These are phyloP conservation scores for Strix uralensis DNA, from an alignment of 2,113 vertebrate genomes.

Conservation along the genomic window DNA sequence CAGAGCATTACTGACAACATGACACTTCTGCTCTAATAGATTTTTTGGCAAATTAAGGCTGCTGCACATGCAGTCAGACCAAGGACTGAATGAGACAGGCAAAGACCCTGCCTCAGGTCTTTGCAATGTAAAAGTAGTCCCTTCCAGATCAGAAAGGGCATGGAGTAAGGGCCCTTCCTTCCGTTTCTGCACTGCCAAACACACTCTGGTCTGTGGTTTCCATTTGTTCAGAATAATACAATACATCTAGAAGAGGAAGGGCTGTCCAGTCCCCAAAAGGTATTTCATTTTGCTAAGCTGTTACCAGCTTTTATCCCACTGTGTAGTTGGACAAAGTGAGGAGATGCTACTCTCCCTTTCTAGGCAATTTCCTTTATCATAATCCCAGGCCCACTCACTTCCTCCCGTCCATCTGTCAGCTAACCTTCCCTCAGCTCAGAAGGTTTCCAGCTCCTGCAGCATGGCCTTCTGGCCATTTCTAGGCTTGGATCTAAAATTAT, in stretches of 20 bases:
- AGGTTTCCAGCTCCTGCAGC: constrained; percentile 39
- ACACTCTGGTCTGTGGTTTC: not conserved
- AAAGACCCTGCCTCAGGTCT: not conserved
- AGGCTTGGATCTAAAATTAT: not conserved
- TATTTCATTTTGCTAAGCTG: not conserved
- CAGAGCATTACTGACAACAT: not conserved
- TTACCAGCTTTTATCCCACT: not conserved
- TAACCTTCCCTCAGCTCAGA: constrained; percentile 20
- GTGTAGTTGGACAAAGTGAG: not conserved
- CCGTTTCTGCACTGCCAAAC: not conserved
- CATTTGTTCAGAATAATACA: not conserved
- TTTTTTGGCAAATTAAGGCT: constrained; percentile 7
- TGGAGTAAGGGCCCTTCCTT: not conserved
- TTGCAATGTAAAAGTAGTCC: not conserved
- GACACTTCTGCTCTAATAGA: not conserved
- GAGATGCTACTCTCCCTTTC: constrained; percentile 2
- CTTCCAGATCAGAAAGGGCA: not conserved
- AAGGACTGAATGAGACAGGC: not conserved
- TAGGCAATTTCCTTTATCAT: constrained; percentile 33
- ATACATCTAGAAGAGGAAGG: not conserved
- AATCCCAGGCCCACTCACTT: constrained; percentile 28
- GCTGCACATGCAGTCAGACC: not conserved
- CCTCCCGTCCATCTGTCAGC: constrained; percentile 54
- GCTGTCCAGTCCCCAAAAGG: not conserved
- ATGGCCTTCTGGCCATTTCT: constrained; percentile 44